These are phyloP conservation scores for Chinchilla lanigera DNA, from an alignment of 2,113 vertebrate genomes.

Conservation along the genomic window DNA sequence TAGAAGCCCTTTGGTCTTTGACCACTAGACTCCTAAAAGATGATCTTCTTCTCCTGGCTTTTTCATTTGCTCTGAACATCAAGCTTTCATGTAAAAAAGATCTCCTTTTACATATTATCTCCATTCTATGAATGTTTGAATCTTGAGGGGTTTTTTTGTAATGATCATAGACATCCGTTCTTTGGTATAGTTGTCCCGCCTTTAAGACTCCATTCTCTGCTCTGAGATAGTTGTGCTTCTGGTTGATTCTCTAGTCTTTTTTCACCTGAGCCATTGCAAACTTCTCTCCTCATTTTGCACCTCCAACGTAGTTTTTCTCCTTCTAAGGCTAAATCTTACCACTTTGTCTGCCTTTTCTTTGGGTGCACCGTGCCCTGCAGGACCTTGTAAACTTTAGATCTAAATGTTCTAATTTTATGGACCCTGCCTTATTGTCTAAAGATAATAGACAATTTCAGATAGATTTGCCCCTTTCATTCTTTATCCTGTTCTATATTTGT, in stretches of 20 bases:
- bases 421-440: background rate
- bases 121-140: background rate
- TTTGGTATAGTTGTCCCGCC: background rate
- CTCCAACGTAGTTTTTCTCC: background rate
- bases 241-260: background rate
- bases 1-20: background rate
- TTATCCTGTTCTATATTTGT: background rate
- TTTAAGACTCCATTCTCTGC: background rate
- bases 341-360: background rate
- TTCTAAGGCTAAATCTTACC: background rate
- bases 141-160: background rate
- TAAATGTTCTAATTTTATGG: background rate
- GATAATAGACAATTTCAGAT: background rate
- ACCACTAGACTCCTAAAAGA: background rate
- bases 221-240: background rate
- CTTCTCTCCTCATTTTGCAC: background rate
- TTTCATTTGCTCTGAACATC: background rate
- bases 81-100: background rate
- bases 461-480: background rate
- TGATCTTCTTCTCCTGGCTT: background rate
- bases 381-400: background rate
- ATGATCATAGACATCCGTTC: background rate
- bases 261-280: background rate
- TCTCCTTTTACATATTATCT: background rate
- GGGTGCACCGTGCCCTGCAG: background rate